A percentile compares a stretch with the other conserved stretches of the same genome.
Conservation (phyloP, 2,888 invertebrate species). For the Gastracanthus pulcherrimus region DNA sequence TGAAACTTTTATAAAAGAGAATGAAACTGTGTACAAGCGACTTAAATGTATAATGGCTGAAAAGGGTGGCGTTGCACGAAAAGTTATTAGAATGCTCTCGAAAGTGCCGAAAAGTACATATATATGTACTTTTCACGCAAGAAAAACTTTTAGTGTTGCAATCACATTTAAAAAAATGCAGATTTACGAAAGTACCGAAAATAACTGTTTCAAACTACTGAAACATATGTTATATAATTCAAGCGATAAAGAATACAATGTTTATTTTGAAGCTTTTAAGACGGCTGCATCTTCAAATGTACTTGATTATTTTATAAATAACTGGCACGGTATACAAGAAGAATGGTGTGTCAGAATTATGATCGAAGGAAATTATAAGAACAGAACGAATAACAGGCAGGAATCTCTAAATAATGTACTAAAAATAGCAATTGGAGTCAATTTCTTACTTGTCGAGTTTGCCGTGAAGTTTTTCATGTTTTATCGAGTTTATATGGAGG, state of each 20-base stretch:
- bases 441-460: conserved; percentile 12
- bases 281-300: not conserved
- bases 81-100: too few relatives aligned
- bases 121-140: too few relatives aligned
- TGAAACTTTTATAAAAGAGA: not conserved
- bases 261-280: conserved; percentile 34
- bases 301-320: conserved; percentile 27
- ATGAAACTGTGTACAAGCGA: conserved; percentile 1
- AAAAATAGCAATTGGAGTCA: conserved; percentile 27
- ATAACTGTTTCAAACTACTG: too few relatives aligned
- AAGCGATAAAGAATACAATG: too few relatives aligned
- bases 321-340: conserved; percentile 34
- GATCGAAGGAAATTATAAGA: conserved; percentile 25
- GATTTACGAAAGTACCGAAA: too few relatives aligned
- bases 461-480: conserved; percentile 22
- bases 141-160: too few relatives aligned
- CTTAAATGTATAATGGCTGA: conserved; percentile 40
- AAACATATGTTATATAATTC: too few relatives aligned
- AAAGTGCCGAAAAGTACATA: too few relatives aligned
- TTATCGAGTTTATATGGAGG: not conserved
- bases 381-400: conserved; percentile 39
- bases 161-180: too few relatives aligned
- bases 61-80: conserved; percentile 28
- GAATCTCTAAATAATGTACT: conserved; percentile 40
- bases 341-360: conserved; percentile 32